Conservation (phyloP, 64 coral and sea anemone species). For the Montipora efflorescens region DNA sequence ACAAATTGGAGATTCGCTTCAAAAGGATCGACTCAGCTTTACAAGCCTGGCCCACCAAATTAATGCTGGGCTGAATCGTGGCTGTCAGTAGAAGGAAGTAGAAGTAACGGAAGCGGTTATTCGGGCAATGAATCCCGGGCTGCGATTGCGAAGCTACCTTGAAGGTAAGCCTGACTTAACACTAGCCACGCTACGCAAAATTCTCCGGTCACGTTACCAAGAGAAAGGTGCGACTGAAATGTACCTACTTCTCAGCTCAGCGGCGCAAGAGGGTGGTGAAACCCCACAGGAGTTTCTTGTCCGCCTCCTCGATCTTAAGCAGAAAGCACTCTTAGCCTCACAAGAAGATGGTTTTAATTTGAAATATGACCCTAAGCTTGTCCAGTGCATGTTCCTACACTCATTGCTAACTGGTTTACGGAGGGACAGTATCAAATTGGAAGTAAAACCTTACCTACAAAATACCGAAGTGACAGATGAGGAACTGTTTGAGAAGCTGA, state of each 20-base stretch:
- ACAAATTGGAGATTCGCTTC: constrained; percentile 61
- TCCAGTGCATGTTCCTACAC: background rate
- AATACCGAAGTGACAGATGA: background rate
- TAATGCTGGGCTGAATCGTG: too few species aligned
- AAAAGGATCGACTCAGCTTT: constrained; percentile 66
- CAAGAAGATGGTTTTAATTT: constrained; percentile 45
- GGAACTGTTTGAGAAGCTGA: background rate
- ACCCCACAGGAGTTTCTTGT: constrained; percentile 25
- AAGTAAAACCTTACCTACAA: background rate
- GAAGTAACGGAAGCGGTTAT: constrained; percentile 43
- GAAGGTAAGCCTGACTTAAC: constrained; percentile 22
- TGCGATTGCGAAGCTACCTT: constrained; percentile 39
- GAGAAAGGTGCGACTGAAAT: constrained; percentile 38
- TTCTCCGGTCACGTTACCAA: constrained; percentile 13
- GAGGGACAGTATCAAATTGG: background rate
- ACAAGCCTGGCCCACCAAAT: background rate
- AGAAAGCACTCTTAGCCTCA: constrained; percentile 37
- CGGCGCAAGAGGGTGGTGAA: background rate
- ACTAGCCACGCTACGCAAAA: constrained; percentile 18
- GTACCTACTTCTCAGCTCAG: background rate
- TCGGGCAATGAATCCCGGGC: background rate
- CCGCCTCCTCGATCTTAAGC: constrained; percentile 1
- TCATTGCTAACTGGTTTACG: background rate
- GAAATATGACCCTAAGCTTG: constrained; percentile 44
- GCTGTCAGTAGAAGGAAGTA: background rate